phyloP scores from a whole-genome alignment of 2,888 invertebrate species.

The Pachycephus smyrnensis region DNA sequence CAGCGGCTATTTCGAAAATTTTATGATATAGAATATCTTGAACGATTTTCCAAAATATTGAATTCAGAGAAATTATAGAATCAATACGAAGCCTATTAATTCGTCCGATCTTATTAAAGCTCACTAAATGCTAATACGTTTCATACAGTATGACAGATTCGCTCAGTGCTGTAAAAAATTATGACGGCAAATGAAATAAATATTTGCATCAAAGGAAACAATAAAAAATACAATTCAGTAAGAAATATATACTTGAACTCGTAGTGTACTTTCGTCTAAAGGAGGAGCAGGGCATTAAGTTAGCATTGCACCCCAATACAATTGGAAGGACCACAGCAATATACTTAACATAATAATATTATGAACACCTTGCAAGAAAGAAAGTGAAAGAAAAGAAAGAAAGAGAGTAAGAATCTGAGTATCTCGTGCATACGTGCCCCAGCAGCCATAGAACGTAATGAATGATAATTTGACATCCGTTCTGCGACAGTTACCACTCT shows the following conservation, averaged over 20 bases:
- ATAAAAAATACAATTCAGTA: not conserved
- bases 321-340: not conserved
- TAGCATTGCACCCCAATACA: not conserved
- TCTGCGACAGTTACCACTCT: constrained; percentile 22
- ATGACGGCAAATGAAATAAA: too few species aligned
- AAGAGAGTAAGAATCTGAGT: not conserved
- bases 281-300: not conserved
- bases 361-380: constrained; percentile 3
- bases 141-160: too few species aligned
- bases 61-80: not conserved
- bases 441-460: constrained; percentile 36
- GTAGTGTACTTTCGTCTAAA: too few species aligned
- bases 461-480: constrained; percentile 35
- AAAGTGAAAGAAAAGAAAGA: not conserved
- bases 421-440: constrained; percentile 14
- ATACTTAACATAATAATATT: constrained; percentile 20
- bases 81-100: too few species aligned
- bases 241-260: too few species aligned
- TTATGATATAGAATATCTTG: not conserved
- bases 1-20: not conserved
- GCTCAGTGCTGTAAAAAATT: too few species aligned
- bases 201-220: not conserved
- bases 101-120: too few species aligned
- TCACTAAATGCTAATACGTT: not conserved
- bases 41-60: not conserved